phyloP scores from a whole-genome alignment of 2,113 vertebrate genomes.

The Scytalopus superciliaris region DNA sequence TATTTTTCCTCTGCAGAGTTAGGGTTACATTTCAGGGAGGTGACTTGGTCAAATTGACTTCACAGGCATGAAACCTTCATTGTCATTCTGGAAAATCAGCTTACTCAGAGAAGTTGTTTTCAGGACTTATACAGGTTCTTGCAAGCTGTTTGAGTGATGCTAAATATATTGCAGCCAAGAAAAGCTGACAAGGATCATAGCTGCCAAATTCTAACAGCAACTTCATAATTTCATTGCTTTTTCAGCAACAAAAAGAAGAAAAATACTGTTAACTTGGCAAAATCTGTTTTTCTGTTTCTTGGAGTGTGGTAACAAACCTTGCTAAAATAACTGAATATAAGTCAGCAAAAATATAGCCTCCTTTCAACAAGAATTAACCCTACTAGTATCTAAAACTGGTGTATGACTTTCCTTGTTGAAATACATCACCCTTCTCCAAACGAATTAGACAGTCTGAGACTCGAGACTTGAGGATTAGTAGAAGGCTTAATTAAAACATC shows the following conservation, averaged over 20 bases:
- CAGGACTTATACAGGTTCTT: background rate
- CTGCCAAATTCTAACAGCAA: conserved; percentile 37
- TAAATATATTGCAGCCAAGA: conserved; percentile 31
- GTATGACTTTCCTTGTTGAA: background rate
- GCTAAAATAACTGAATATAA: background rate
- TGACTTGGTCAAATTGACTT: background rate
- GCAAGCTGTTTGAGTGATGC: background rate
- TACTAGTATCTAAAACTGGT: background rate
- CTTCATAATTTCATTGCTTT: conserved; percentile 22
- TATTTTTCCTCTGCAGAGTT: background rate
- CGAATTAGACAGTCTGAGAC: conserved; percentile 9
- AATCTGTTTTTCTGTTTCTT: background rate
- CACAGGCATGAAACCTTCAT: background rate
- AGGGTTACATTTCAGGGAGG: background rate
- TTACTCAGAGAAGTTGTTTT: background rate
- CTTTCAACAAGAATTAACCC: background rate
- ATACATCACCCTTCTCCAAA: conserved; percentile 11
- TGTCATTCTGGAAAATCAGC: background rate
- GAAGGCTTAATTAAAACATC: conserved; percentile 54
- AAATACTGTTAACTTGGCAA: conserved; percentile 26
- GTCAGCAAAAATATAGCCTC: background rate
- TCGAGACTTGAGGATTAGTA: conserved; percentile 38
- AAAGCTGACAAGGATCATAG: background rate
- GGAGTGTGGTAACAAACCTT: background rate
- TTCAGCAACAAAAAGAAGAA: conserved; percentile 10